A percentile compares a stretch with the other conserved stretches of the same genome.
Evolutionary conservation across 2,797 vertebrate species (phyloP).

Genomic region (Lophotriccus pileatus): DNA sequence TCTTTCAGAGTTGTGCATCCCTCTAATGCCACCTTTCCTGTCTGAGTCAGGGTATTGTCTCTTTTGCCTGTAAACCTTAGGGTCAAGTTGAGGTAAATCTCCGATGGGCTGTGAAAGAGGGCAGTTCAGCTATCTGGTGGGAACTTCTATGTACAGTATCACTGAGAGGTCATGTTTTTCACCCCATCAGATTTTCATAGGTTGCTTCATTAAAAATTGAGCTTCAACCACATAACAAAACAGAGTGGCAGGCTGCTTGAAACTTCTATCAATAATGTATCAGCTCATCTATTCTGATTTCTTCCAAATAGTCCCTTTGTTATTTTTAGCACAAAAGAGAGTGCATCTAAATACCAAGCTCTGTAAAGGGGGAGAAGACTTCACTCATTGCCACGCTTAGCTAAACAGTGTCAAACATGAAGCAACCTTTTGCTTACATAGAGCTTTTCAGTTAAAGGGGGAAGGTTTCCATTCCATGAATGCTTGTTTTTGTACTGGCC

Average conservation of each 20-base stretch:
- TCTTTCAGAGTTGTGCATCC: slow-evolving; percentile 66
- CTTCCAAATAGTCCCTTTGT: slow-evolving; percentile 69
- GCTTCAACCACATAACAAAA: slow-evolving; percentile 63
- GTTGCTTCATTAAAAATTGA: slow-evolving; percentile 76
- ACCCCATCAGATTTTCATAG: slow-evolving; percentile 68
- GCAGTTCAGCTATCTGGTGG: neutral
- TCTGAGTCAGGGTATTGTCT: slow-evolving; percentile 73
- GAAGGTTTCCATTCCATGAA: slow-evolving; percentile 30
- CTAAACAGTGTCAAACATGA: slow-evolving; percentile 25
- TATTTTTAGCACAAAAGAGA: slow-evolving; percentile 76
- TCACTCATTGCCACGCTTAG: slow-evolving; percentile 33
- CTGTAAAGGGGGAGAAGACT: slow-evolving; percentile 37
- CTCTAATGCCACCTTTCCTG: slow-evolving; percentile 77
- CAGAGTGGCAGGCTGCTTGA: slow-evolving; percentile 67
- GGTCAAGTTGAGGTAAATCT: slow-evolving; percentile 71
- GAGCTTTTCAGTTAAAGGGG: slow-evolving; percentile 13
- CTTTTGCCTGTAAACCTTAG: slow-evolving; percentile 31
- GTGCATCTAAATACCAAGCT: slow-evolving; percentile 45
- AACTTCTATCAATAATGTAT: slow-evolving; percentile 75
- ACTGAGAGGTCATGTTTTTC: slow-evolving; percentile 62
- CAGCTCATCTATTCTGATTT: slow-evolving; percentile 68
- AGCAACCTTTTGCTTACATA: slow-evolving; percentile 14
- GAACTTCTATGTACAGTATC: slow-evolving; percentile 36
- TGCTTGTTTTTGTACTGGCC: neutral
- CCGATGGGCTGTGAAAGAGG: slow-evolving; percentile 12